Conservation (phyloP, 2,888 invertebrate genomes). For the Dryocosmus kuriphilus region DNA sequence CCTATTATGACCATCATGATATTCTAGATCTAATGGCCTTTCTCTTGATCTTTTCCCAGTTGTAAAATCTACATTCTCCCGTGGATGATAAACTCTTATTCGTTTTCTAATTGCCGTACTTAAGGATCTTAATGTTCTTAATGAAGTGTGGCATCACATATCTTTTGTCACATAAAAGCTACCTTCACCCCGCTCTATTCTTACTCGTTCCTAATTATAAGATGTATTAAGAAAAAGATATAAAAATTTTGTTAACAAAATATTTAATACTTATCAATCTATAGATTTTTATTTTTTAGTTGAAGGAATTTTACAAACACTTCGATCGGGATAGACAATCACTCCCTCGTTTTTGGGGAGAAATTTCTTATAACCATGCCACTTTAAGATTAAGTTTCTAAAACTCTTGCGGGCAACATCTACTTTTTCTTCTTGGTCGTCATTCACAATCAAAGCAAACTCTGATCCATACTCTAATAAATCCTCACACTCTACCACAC, state of each 20-base stretch:
- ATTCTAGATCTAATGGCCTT: neutral
- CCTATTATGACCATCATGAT: slow-evolving; percentile 63
- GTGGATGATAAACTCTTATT: neutral
- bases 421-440: slow-evolving; percentile 39
- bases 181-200: neutral
- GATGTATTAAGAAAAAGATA: neutral
- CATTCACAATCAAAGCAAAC: slow-evolving; percentile 50
- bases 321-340: neutral
- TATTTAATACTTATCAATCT: slow-evolving; percentile 1
- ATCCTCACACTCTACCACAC: slow-evolving; percentile 72
- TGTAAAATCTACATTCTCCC: neutral
- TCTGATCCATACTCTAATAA: slow-evolving; percentile 71
- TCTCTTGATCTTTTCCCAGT: neutral
- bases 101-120: neutral
- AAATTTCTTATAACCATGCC: neutral
- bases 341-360: neutral
- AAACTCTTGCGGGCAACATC: slow-evolving; percentile 36
- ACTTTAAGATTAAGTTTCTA: slow-evolving; percentile 10
- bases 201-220: neutral
- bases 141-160: neutral
- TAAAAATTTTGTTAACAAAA: neutral
- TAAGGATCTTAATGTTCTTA: no score
- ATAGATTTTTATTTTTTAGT: neutral
- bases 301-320: neutral
- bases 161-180: neutral